These are phyloP conservation scores for Trematomus loennbergii DNA, from an alignment of 2,113 vertebrate genomes.

Conservation along the genomic window DNA sequence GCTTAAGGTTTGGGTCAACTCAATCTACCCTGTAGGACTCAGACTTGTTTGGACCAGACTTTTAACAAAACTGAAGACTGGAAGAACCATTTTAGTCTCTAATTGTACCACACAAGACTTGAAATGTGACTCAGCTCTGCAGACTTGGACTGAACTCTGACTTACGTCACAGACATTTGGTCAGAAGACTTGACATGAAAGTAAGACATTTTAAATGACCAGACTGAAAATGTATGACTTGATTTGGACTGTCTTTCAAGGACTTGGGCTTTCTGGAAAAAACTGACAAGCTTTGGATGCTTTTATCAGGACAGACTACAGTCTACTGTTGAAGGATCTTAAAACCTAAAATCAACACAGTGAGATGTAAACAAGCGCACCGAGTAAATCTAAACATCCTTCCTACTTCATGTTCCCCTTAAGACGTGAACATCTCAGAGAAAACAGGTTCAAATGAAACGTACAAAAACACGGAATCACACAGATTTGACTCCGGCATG, in stretches of 20 bases:
- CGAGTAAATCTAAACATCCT: slow-evolving; percentile 43
- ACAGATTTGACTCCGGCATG: no score
- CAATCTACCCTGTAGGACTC: no score
- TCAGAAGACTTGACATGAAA: not conserved
- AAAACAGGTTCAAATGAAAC: slow-evolving; percentile 11
- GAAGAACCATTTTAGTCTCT: no score
- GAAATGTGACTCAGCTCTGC: not conserved
- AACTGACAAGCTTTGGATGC: not conserved
- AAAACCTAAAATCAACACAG: slow-evolving; percentile 55
- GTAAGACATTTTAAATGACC: not conserved
- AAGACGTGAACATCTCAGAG: not conserved
- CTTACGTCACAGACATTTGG: not conserved
- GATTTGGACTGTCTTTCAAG: not conserved
- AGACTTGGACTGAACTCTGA: not conserved
- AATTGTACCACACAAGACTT: not conserved
- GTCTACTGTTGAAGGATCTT: slow-evolving; percentile 16
- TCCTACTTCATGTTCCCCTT: not conserved
- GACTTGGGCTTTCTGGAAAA: not conserved
- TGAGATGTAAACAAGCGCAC: slow-evolving; percentile 32
- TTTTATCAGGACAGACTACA: not conserved
- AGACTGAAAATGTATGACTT: not conserved
- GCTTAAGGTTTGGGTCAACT: no score
- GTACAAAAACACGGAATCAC: no score
- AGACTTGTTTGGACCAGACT: no score
- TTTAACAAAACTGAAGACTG: no score